Conservation (phyloP, 1,140 invertebrate species). For the Paraescarpia echinospica region DNA sequence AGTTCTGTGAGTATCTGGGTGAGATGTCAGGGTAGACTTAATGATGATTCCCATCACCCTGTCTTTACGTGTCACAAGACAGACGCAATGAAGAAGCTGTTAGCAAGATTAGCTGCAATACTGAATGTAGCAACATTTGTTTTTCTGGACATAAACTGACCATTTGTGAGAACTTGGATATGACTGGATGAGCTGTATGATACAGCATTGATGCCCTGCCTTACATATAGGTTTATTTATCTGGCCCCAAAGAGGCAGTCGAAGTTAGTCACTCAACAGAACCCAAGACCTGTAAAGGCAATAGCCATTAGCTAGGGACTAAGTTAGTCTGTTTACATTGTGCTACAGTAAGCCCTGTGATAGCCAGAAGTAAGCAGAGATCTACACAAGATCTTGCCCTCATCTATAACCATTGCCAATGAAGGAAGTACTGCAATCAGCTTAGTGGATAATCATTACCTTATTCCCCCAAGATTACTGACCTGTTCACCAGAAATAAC, state of each 20-base stretch:
- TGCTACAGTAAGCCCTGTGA: not conserved
- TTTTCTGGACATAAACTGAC: not conserved
- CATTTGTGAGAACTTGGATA: not conserved
- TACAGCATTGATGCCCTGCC: too few species aligned
- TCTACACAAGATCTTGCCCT: not conserved
- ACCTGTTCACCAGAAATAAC: not conserved
- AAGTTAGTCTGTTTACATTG: not conserved
- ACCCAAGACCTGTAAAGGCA: not conserved
- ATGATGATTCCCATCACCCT: not conserved
- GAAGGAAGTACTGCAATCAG: not conserved
- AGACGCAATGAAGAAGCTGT: not conserved
- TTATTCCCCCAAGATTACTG: not conserved
- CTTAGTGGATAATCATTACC: not conserved
- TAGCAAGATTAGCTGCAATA: not conserved
- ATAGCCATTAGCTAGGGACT: not conserved
- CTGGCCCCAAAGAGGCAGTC: not conserved
- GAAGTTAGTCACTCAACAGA: not conserved
- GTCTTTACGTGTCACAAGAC: not conserved
- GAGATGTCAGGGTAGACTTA: not conserved
- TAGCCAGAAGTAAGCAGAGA: not conserved
- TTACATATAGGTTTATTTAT: not conserved
- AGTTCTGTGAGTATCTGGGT: not conserved
- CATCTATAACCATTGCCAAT: conserved; percentile 1
- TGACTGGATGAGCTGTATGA: not conserved
- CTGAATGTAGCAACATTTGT: not conserved